A percentile compares a stretch with the other conserved stretches of the same genome.
phyloP scores from a whole-genome alignment of 2,113 vertebrate genomes.

The Anoplopoma fimbria region DNA sequence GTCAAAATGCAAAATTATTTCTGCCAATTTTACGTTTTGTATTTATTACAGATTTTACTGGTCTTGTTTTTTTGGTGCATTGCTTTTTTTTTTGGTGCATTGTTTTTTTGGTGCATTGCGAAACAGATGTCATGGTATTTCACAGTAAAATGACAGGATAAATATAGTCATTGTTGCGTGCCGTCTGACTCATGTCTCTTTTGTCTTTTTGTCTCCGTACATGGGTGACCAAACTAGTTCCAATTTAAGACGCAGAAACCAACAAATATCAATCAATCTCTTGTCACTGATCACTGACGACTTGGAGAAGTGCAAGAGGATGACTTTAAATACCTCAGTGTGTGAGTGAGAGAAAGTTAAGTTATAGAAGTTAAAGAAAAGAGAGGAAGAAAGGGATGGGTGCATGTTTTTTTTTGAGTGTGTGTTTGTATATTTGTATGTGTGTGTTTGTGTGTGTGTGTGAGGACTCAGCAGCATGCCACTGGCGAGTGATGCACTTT shows the following conservation, averaged over 20 bases:
- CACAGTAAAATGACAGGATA: too few relatives aligned
- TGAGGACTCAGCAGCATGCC: slow-evolving; percentile 13
- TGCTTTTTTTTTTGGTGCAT: too few relatives aligned
- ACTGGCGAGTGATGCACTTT: slow-evolving; percentile 43
- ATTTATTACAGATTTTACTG: too few relatives aligned
- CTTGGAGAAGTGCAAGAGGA: not conserved
- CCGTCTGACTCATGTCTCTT: too few relatives aligned
- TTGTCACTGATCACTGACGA: not conserved
- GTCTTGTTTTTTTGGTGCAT: too few relatives aligned
- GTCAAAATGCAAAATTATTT: too few relatives aligned
- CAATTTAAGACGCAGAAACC: not conserved
- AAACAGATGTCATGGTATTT: too few relatives aligned
- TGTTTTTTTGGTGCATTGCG: too few relatives aligned
- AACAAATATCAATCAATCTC: too few relatives aligned
- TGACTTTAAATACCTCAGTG: not conserved
- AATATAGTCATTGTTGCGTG: too few relatives aligned
- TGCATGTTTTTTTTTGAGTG: not conserved
- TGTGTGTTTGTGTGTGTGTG: slow-evolving; percentile 15
- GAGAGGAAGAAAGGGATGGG: not conserved
- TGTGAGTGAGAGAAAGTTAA: not conserved
- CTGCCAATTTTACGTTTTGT: too few relatives aligned
- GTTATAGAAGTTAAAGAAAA: not conserved
- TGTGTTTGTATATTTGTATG: not conserved
- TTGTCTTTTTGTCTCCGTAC: too few relatives aligned
- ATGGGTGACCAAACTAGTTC: not conserved